Percentiles rank a stretch among this genome's conserved stretches.
Conservation (phyloP, 1,140 invertebrate genomes). For the Akabosia matsudoensis region DNA sequence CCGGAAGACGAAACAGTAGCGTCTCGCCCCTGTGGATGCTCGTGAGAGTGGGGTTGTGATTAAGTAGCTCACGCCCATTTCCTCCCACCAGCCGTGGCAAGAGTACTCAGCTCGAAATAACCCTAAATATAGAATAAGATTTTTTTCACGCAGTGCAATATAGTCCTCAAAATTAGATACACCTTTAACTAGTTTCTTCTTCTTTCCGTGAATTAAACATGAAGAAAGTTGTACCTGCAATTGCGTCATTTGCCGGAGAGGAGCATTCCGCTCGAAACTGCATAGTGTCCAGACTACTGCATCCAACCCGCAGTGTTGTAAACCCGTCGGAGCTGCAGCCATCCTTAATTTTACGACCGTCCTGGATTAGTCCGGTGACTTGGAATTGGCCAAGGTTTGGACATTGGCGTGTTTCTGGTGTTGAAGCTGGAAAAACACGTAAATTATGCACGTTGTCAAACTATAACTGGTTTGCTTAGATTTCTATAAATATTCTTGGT, state of each 20-base stretch:
- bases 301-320: conserved; percentile 65
- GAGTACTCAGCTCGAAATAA: conserved; percentile 67
- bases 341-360: conserved; percentile 47
- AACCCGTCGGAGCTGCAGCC: conserved; percentile 53
- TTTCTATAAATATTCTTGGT: neutral
- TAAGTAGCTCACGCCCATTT: conserved; percentile 67
- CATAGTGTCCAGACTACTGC: conserved; percentile 63
- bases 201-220: neutral
- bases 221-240: conserved; percentile 10
- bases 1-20: conserved; percentile 63
- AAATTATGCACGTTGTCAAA: neutral
- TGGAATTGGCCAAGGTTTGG: conserved; percentile 67
- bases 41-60: conserved; percentile 67
- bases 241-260: conserved; percentile 44
- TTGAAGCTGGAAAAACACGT: conserved; percentile 60
- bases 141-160: no score
- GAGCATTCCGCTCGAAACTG: conserved; percentile 67
- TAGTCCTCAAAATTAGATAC: neutral
- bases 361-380: conserved; percentile 58
- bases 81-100: conserved; percentile 76
- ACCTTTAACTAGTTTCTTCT: no score
- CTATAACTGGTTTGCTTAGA: neutral
- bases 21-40: conserved; percentile 56
- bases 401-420: conserved; percentile 62
- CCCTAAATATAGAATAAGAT: neutral